Evolutionary conservation across 2,113 vertebrate species (phyloP), one percentile per base, ranked within the genome.

Genomic region (Indicator maculatus): DNA sequence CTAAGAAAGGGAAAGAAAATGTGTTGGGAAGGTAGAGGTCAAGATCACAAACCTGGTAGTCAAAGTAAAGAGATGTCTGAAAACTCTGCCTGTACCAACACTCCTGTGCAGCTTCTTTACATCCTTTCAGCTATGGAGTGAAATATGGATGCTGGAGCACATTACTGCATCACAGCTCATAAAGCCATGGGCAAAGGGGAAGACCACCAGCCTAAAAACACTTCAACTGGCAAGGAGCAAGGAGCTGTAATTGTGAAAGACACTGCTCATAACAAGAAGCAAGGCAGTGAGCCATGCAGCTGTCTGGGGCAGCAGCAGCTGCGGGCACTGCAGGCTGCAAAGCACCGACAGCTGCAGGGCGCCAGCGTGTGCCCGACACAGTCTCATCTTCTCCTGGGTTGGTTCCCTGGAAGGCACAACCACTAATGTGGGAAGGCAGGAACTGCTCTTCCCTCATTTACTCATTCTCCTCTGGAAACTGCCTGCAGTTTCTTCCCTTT

Each of bases 351-450:
- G 83, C 56, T n/a, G 44, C 3, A 4, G 31, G n/a, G n/a, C 0
- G 0, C 6, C 55, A 12, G 18, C 9, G 2, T 2, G 23, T 16
- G 53, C n/a, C 61, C 47, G 20, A 11, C 1, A 9, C 16, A 3
- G 27, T 47, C n/a, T 16, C 14, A 41, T 53, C n/a, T 17, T 33
- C 7, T 0, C 1, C 16, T 28, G 58, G 1, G 18, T 12, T 56
- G 11, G 31, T 41, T 60, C 26, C 47, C 30, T 21, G 8, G 77
- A 50, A 58, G 36, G 16, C 41, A 31, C 11, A 15, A 23, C 33
- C 26, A n/a, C 33, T 11, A 11, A 16, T 2, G 0, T 6, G 67
- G 55, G 36, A 31, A 24, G 16, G 55, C 66, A 82, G 61, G 78
- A 78, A 45, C 9, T 31, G 11, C 8, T 20, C 55, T 63, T 58